Evolutionary conservation across 2,797 vertebrate species (phyloP), one percentile per base, ranked within the genome.

Genomic region (Poecilia gillii): DNA sequence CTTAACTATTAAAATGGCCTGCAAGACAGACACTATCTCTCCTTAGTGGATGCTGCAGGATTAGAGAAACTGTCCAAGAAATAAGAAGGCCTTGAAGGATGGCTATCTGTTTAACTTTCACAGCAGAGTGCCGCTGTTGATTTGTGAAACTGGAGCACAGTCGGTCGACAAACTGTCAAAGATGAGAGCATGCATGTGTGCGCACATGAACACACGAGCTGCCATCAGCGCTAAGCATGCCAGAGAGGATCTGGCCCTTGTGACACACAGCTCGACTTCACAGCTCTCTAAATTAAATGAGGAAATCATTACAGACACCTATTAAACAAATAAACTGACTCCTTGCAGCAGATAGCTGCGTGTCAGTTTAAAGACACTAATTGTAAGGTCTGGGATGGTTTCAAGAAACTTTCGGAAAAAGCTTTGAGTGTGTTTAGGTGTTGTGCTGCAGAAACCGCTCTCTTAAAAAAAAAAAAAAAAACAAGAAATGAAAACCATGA

Each of bases 281-380:
- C 94, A 93, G 90, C 87, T 92, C 87, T 80, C 77, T 76, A 74
- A 90, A 88, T 91, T 77, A 90, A 95, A 94, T 90, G 90, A 93
- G 91, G 92, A 94, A 94, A 86, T 84, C 76, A 83, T 84, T 62
- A 73, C 41, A 91, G 85, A 82, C 88, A 90, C 92, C 91, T 85
- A 86, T 88, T 88, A 91, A 87, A 85, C 75, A 73, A 82, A 80
- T 81, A 87, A 88, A 86, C 81, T 23, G 53, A 55, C 82, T 82
- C 73, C 79, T 83, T 23, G 25, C 71, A 75, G 79, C 59, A 83
- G 86, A 87, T 75, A 84, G 72, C 76, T 78, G 81, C 57, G 47
- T 81, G 86, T 82, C 88, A 86, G 53, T 81, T 86, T 74, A 74
- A 72, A 80, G 75, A 64, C 87, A 91, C 90, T 88, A 77, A 84